These are phyloP conservation scores for Anisognathus igniventris DNA, from an alignment of 2,797 vertebrate species.

Conservation along the genomic window DNA sequence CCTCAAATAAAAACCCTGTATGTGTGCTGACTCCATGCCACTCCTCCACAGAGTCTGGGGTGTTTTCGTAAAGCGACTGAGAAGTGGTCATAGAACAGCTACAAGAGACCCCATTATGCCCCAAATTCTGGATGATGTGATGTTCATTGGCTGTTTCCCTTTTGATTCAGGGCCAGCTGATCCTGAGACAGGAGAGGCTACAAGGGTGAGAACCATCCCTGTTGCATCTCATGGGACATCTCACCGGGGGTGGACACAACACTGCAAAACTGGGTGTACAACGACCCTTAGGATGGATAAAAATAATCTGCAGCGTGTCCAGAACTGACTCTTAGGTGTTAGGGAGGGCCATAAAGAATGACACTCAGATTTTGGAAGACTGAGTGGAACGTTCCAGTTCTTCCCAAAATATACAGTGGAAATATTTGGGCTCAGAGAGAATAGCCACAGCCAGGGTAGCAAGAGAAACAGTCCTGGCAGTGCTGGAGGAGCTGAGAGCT, in stretches of 20 bases:
- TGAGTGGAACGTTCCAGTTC: constrained; percentile 14
- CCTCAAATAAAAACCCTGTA: not conserved
- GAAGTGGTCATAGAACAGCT: not conserved
- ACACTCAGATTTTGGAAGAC: constrained; percentile 14
- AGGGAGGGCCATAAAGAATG: not conserved
- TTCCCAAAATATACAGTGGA: constrained; percentile 57
- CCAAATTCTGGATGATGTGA: not conserved
- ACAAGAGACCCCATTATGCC: not conserved
- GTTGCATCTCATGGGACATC: not conserved
- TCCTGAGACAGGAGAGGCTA: not conserved
- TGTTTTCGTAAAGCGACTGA: not conserved
- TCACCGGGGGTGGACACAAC: not conserved
- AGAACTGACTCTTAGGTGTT: not conserved
- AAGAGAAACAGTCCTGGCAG: constrained; percentile 12
- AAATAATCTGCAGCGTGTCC: not conserved
- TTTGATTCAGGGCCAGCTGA: not conserved
- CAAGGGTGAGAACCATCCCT: not conserved
- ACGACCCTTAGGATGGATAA: not conserved
- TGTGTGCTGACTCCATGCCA: rapidly evolving
- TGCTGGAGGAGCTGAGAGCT: not conserved
- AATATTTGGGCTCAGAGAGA: constrained; percentile 1
- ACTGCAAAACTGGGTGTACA: rapidly evolving
- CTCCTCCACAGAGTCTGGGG: not conserved
- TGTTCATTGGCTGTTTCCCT: not conserved
- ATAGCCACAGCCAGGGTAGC: not conserved